phyloP scores from a whole-genome alignment of 2,888 invertebrate species.

The Lycocerus yunnanus region DNA sequence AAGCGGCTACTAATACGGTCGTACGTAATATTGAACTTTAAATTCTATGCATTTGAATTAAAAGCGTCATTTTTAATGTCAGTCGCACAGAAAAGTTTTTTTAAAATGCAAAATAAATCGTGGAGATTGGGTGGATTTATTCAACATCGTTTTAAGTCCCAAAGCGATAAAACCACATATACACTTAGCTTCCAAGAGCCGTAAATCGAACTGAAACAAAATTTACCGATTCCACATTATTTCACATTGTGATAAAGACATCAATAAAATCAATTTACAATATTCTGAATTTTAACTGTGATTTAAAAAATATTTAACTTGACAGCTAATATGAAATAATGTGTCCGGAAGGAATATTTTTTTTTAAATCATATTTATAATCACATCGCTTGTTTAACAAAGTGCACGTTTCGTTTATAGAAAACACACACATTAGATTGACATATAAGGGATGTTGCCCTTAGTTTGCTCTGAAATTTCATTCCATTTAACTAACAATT shows the following conservation, averaged over 20 bases:
- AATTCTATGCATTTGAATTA: too few relatives aligned
- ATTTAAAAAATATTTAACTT: background rate
- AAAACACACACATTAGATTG: slow-evolving; percentile 2
- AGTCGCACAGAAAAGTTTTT: background rate
- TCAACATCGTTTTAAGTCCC: slow-evolving; percentile 3
- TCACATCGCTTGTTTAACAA: slow-evolving; percentile 14
- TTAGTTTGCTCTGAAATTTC: background rate
- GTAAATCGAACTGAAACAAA: slow-evolving; percentile 1
- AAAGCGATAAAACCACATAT: background rate
- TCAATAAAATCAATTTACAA: background rate
- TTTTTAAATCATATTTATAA: background rate
- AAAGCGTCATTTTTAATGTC: too few relatives aligned
- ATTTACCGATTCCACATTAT: background rate
- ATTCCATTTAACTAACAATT: slow-evolving; percentile 3
- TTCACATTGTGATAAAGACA: background rate
- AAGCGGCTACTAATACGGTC: too few relatives aligned
- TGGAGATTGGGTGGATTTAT: slow-evolving; percentile 4
- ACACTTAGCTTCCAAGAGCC: background rate
- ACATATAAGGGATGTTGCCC: background rate
- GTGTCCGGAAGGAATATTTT: background rate
- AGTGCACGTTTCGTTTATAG: slow-evolving; percentile 1
- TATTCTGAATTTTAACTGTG: background rate
- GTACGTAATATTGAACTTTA: too few relatives aligned
- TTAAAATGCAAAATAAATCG: background rate
- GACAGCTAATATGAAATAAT: background rate